Percentiles rank a stretch among this genome's conserved stretches.
These are phyloP conservation scores for Porites lutea DNA, from an alignment of 64 coral and sea anemone genomes.

Conservation along the genomic window DNA sequence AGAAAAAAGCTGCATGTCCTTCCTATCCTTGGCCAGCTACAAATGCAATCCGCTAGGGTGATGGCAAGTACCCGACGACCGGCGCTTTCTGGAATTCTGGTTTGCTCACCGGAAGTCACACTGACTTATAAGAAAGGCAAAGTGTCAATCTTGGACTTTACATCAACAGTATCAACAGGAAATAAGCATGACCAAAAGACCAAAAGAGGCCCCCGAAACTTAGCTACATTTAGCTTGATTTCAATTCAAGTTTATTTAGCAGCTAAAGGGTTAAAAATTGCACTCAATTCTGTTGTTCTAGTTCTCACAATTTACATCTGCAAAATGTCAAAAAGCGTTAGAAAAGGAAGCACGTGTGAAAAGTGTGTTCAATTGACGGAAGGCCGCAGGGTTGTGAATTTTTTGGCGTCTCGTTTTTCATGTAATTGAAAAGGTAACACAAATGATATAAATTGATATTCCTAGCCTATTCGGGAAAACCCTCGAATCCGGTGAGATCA, in stretches of 20 bases:
- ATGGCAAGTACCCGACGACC: too few relatives aligned
- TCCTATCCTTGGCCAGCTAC: background rate
- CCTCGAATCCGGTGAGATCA: background rate
- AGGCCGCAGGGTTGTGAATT: too few relatives aligned
- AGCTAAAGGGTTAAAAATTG: background rate
- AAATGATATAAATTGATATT: too few relatives aligned
- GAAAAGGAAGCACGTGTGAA: background rate
- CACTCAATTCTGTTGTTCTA: background rate
- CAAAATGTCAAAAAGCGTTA: background rate
- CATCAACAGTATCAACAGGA: background rate
- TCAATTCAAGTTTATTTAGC: background rate
- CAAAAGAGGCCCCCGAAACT: background rate
- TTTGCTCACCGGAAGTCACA: background rate
- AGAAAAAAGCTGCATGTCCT: background rate
- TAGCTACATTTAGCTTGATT: too few relatives aligned
- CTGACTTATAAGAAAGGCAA: background rate
- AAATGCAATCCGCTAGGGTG: background rate
- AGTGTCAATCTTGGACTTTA: too few relatives aligned
- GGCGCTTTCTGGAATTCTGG: too few relatives aligned
- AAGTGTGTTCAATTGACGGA: constrained; percentile 1
- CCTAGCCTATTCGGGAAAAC: too few relatives aligned
- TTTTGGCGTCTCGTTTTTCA: too few relatives aligned
- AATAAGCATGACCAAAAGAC: background rate
- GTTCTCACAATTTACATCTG: background rate
- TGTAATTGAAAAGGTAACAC: background rate